Base-by-base conservation (phyloP, 1,140 invertebrate species). In the Drosophila busckii region DNA sequence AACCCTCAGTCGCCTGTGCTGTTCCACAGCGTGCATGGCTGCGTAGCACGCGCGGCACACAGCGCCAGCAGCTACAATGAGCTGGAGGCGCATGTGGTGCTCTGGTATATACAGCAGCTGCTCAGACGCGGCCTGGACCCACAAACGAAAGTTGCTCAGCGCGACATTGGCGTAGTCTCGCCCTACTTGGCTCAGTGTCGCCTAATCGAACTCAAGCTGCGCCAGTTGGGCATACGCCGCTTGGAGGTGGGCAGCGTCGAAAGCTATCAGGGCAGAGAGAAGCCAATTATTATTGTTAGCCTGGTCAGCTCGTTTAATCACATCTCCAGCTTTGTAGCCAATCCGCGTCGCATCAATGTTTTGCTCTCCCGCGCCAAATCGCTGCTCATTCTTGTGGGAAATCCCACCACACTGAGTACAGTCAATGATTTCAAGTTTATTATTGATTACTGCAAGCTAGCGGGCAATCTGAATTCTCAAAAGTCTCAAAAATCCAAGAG, bases 231-330 rank as follows among this genome's bases (percentile, higher is more conserved):
- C 2, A 8, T 9, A 1, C 6, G 66, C 1, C 49, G 76, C 2
- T 76, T 91, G 0, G 90, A 93, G 75, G 91, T 95, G 7, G 94
- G 95, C 2, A 94, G 94, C 1, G 93, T 95, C 1, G 94, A 96
- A 87, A 91, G 92, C 6, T 96, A 95, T 87, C 95, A 96, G 84
- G 95, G 95, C 0, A 92, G 93, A 60, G 94, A 96, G 85, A 91
- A 92, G 64, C 86, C 91, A 10, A 91, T 94, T 0, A 94, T 96
- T 2, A 91, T 96, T 19, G 90, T 95, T 15, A 92, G 93, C 0
- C 94, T 94, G 0, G 94, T 95, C 3, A 88, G 93, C 63, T 91
- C 90, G 1, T 89, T 91, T 58, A 85, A 87, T 49, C 73, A 89
- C 55, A 87, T n/a, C n/a, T n/a, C 95, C 8, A 93, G 93, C n/a